A percentile compares a stretch with the other conserved stretches of the same genome.
These are phyloP conservation scores for Hemicentrotus pulcherrimus DNA, from an alignment of 35 echinoderm and acorn worm genomes.

Conservation along the genomic window DNA sequence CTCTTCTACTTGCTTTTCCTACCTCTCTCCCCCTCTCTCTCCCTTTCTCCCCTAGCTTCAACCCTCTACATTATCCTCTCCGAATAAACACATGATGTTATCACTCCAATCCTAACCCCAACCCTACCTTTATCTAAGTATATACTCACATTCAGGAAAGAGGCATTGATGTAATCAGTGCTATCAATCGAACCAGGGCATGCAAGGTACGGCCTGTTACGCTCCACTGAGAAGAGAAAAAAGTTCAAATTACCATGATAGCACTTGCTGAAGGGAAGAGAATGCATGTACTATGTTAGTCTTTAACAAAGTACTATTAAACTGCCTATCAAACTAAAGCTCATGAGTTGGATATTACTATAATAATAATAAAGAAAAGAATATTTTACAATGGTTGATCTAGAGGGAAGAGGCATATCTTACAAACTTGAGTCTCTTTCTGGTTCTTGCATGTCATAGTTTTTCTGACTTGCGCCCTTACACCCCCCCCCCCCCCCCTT, in stretches of 20 bases:
- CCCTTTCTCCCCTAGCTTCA: background rate
- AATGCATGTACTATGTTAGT: too few relatives aligned
- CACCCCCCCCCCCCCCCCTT: too few relatives aligned
- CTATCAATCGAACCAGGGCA: background rate
- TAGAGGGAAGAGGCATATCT: too few relatives aligned
- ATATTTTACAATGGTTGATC: too few relatives aligned
- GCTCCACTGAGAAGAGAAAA: background rate
- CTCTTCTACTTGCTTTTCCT: background rate
- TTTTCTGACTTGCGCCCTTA: too few relatives aligned
- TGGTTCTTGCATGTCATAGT: too few relatives aligned
- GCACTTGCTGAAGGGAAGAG: too few relatives aligned
- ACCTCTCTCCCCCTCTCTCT: background rate
- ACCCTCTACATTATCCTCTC: background rate
- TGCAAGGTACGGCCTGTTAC: constrained; percentile 27
- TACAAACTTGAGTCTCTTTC: too few relatives aligned
- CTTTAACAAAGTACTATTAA: too few relatives aligned
- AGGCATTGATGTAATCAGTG: constrained; percentile 70
- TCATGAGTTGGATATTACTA: too few relatives aligned
- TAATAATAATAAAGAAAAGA: too few relatives aligned
- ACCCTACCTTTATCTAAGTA: background rate
- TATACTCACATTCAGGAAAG: constrained; percentile 62
- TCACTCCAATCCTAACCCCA: background rate
- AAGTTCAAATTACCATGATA: background rate
- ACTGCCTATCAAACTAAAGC: too few relatives aligned
- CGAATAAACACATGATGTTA: background rate